A percentile compares a stretch with the other conserved stretches of the same genome.
phyloP scores from a whole-genome alignment of 2,797 vertebrate genomes.

The Tangara arthus region DNA sequence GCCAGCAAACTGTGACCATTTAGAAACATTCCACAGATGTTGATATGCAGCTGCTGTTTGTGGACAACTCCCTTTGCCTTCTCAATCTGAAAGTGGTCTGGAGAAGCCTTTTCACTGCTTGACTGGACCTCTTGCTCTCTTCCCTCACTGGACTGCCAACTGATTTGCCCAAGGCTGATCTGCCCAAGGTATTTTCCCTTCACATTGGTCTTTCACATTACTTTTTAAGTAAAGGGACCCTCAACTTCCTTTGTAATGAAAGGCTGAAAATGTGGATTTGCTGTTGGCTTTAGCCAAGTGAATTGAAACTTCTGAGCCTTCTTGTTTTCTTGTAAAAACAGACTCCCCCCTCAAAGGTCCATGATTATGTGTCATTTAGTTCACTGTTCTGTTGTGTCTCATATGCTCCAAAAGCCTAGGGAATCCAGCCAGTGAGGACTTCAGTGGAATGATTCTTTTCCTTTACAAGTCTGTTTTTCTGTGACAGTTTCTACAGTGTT shows the following conservation, averaged over 20 bases:
- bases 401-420: neutral
- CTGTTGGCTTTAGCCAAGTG: neutral
- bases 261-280: neutral
- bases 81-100: neutral
- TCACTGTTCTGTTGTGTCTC: neutral
- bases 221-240: neutral
- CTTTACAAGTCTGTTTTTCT: neutral
- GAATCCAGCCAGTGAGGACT: neutral
- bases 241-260: neutral
- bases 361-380: neutral
- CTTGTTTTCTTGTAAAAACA: neutral
- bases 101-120: neutral
- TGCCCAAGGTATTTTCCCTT: neutral
- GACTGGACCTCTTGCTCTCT: neutral
- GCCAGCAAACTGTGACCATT: neutral
- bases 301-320: neutral
- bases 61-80: neutral
- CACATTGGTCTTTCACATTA: fast-evolving
- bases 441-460: neutral
- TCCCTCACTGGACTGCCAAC: neutral
- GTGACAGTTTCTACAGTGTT: neutral
- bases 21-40: neutral
- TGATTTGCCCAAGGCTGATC: neutral
- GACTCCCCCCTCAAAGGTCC: neutral
- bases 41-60: neutral